Conservation (phyloP, 2,113 vertebrate species). For the Ranitomeya variabilis region DNA sequence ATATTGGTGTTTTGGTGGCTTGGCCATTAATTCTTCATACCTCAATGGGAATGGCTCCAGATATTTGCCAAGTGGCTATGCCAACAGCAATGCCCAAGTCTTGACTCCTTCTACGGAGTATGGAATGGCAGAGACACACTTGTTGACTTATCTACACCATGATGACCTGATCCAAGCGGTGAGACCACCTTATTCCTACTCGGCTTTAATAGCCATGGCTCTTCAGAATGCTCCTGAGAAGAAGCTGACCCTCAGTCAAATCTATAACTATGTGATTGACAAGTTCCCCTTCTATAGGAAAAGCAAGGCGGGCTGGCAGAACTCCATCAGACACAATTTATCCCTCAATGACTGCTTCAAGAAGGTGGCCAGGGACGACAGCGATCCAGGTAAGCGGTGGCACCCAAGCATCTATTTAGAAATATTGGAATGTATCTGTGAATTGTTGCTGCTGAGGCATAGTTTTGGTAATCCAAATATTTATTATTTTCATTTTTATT, state of each 20-base stretch:
- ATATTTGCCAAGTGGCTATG: conserved; percentile 71
- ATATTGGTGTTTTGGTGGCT: conserved; percentile 78
- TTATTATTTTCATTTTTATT: too few species aligned
- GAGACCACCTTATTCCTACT: conserved; percentile 89
- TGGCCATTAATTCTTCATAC: conserved; percentile 72
- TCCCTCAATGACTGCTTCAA: conserved; percentile 92
- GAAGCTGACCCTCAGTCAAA: conserved; percentile 86
- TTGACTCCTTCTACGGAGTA: conserved; percentile 66
- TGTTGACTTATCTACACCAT: conserved; percentile 76
- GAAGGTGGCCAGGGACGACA: conserved; percentile 83
- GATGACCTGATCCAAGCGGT: conserved; percentile 82
- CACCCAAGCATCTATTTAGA: too few species aligned
- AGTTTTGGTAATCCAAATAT: too few species aligned
- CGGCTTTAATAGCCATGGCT: conserved; percentile 92
- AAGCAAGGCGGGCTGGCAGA: conserved; percentile 89
- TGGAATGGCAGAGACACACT: conserved; percentile 74
- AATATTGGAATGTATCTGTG: too few species aligned
- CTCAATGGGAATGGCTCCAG: conserved; percentile 66
- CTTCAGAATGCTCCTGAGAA: conserved; percentile 83
- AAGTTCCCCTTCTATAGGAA: conserved; percentile 90
- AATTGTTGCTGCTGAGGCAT: too few species aligned
- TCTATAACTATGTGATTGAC: conserved; percentile 86
- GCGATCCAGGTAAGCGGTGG: conserved; percentile 80
- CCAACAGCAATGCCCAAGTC: conserved; percentile 73
- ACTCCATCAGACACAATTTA: conserved; percentile 91